phyloP scores from a whole-genome alignment of 1,140 invertebrate genomes.

The Akabosia matsudoensis region DNA sequence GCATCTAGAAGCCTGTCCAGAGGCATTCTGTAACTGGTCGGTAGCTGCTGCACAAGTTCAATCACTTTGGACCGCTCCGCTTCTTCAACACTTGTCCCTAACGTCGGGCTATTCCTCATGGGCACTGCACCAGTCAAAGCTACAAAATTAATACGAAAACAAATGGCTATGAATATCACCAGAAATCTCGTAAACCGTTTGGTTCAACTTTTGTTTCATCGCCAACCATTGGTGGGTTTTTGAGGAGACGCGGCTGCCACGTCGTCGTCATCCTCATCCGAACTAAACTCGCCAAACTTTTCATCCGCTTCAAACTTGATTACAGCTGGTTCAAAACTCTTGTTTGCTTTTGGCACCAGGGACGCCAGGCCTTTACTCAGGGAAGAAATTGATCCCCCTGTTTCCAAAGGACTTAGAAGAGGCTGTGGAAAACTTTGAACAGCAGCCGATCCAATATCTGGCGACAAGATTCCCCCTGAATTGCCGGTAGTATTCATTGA shows the following conservation, averaged over 20 bases:
- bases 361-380: not conserved
- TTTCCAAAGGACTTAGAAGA: too few relatives aligned
- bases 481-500: not conserved
- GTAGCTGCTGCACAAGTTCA: slow-evolving; percentile 39
- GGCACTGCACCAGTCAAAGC: slow-evolving; percentile 28
- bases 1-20: slow-evolving; percentile 38
- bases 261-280: slow-evolving; percentile 85
- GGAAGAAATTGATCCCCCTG: too few relatives aligned
- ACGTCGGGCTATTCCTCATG: slow-evolving; percentile 30
- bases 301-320: slow-evolving; percentile 58
- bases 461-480: slow-evolving; percentile 26
- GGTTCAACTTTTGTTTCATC: too few relatives aligned
- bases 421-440: slow-evolving; percentile 17
- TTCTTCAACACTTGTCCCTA: slow-evolving; percentile 36
- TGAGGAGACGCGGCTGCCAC: slow-evolving; percentile 62
- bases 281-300: slow-evolving; percentile 75
- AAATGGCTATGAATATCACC: not conserved
- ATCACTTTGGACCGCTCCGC: slow-evolving; percentile 40
- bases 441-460: slow-evolving; percentile 44
- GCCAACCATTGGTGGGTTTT: slow-evolving; percentile 52
- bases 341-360: not conserved
- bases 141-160: slow-evolving; percentile 21
- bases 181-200: too few relatives aligned
- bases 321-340: slow-evolving; percentile 43
- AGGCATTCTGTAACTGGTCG: slow-evolving; percentile 38